Evolutionary conservation across 2,113 vertebrate genomes (phyloP).

Genomic region (Delphinapterus leucas): DNA sequence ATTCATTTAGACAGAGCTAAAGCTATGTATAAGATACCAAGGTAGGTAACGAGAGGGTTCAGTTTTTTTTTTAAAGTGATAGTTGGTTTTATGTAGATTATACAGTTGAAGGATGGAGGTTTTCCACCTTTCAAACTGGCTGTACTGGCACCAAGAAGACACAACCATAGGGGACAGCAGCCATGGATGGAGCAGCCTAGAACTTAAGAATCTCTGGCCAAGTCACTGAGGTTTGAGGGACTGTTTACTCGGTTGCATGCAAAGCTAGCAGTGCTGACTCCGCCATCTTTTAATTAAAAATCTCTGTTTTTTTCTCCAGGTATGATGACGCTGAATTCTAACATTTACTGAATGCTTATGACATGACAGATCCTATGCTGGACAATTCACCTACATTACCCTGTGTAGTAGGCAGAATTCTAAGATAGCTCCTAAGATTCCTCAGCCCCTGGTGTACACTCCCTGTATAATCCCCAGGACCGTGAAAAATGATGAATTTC

Average conservation of each 20-base stretch:
- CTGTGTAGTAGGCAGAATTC: neutral
- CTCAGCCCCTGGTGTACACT: neutral
- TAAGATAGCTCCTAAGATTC: neutral
- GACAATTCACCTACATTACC: neutral
- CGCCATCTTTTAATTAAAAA: neutral
- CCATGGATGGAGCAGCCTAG: neutral
- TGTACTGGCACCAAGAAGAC: neutral
- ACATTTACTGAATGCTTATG: neutral
- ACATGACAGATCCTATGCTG: neutral
- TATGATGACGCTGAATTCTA: neutral
- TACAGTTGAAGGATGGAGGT: neutral
- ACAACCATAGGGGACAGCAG: neutral
- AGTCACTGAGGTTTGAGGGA: neutral
- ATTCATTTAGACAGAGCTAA: neutral
- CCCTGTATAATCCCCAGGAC: neutral
- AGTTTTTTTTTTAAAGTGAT: neutral
- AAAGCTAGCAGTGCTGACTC: neutral
- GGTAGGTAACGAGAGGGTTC: neutral
- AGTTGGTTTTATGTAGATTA: neutral
- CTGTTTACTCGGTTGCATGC: neutral
- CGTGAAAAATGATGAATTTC: neutral
- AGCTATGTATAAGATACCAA: neutral
- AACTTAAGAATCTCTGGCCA: neutral
- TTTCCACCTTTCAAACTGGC: neutral
- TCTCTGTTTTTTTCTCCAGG: neutral